These are phyloP conservation scores for Rhynchonycteris naso DNA, from an alignment of 2,797 vertebrate genomes.

Conservation along the genomic window DNA sequence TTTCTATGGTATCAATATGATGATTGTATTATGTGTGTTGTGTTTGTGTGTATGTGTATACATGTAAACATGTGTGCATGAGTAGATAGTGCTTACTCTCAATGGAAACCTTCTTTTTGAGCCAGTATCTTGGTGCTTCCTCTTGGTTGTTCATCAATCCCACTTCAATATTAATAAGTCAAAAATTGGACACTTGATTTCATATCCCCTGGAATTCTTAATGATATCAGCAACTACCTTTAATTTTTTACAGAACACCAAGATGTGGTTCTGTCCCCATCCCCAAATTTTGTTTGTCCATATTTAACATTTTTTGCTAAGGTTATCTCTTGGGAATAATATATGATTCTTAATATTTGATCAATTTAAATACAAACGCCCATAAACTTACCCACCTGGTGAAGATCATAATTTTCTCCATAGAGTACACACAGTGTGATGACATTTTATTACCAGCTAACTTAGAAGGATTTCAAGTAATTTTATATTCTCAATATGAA, in stretches of 20 bases:
- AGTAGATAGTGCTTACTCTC: background rate
- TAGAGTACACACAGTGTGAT: background rate
- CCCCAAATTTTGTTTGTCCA: background rate
- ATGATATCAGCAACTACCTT: background rate
- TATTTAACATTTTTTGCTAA: constrained; percentile 23
- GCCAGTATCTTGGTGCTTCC: background rate
- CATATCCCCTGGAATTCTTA: background rate
- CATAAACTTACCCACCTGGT: background rate
- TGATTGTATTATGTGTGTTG: background rate
- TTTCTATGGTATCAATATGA: background rate
- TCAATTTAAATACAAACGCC: background rate
- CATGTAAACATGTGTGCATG: rapidly evolving
- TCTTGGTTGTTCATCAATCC: background rate
- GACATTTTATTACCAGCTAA: constrained; percentile 39
- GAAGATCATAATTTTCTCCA: background rate
- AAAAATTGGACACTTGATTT: background rate
- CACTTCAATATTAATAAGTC: background rate
- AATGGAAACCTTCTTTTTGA: background rate
- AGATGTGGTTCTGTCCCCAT: background rate
- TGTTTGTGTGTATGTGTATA: background rate
- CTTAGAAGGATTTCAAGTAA: constrained; percentile 1
- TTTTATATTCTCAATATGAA: constrained; percentile 25
- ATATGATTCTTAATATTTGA: constrained; percentile 34
- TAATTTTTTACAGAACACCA: background rate
- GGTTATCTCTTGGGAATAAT: background rate